Conservation (phyloP, 2,888 invertebrate genomes). For the Eudemis profundana region DNA sequence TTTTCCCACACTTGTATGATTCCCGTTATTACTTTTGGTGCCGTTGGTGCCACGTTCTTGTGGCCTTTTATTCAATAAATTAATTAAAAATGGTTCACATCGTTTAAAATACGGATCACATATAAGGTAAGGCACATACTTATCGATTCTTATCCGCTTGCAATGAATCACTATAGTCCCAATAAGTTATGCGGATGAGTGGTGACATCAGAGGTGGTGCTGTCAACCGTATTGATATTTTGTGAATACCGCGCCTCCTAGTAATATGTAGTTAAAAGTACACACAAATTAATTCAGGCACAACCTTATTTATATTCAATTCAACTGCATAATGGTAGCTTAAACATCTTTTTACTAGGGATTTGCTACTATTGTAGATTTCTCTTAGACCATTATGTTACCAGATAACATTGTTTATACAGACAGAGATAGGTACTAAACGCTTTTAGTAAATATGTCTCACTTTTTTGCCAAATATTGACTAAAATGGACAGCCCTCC, state of each 20-base stretch:
- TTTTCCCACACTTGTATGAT: slow-evolving; percentile 36
- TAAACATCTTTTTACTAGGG: too few species aligned
- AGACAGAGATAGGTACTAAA: too few species aligned
- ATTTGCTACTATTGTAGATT: too few species aligned
- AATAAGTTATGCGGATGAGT: slow-evolving; percentile 31
- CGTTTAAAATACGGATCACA: slow-evolving; percentile 47
- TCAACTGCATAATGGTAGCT: too few species aligned
- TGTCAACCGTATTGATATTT: slow-evolving; percentile 18
- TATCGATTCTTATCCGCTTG: slow-evolving; percentile 7
- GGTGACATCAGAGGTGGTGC: slow-evolving; percentile 60
- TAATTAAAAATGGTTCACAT: slow-evolving; percentile 54
- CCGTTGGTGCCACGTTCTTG: slow-evolving; percentile 75
- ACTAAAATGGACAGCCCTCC: too few species aligned
- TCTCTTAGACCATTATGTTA: too few species aligned
- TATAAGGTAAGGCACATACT: slow-evolving; percentile 47
- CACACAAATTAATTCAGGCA: too few species aligned
- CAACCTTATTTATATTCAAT: too few species aligned
- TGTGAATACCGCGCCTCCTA: neutral
- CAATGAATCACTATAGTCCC: slow-evolving; percentile 51
- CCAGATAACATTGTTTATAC: too few species aligned
- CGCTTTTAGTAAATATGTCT: too few species aligned
- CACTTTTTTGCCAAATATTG: too few species aligned
- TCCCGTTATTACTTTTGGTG: slow-evolving; percentile 64
- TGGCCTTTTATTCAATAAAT: slow-evolving; percentile 51
- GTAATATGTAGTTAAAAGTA: neutral